Conservation (phyloP, 1,140 invertebrate species). For the Meloidogyne floridensis region DNA sequence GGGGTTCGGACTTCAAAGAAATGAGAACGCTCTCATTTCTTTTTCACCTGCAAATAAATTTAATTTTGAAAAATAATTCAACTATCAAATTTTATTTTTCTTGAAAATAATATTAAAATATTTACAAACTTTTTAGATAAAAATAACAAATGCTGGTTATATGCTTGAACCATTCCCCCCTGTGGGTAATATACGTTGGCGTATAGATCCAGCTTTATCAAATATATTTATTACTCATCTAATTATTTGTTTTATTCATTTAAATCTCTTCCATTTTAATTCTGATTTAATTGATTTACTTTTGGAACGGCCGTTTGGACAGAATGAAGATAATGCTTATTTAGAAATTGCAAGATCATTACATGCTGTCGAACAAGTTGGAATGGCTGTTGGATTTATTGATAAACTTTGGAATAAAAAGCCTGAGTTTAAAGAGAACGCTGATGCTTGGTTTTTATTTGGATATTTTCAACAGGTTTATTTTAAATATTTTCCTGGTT, state of each 20-base stretch:
- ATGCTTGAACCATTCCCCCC: constrained; percentile 51
- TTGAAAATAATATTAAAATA: not conserved
- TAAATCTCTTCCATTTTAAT: constrained; percentile 36
- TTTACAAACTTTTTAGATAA: constrained; percentile 38
- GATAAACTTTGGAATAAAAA: constrained; percentile 25
- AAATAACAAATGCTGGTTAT: constrained; percentile 43
- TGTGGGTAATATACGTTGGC: constrained; percentile 21
- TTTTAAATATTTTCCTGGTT: too few relatives aligned
- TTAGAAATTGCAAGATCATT: constrained; percentile 49
- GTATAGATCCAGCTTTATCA: constrained; percentile 30
- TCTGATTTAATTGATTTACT: constrained; percentile 43
- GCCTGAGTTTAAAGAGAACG: constrained; percentile 29
- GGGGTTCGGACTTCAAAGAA: too few relatives aligned
- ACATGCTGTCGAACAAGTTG: constrained; percentile 28
- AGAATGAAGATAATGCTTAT: constrained; percentile 46
- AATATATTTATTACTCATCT: constrained; percentile 50
- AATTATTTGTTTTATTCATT: constrained; percentile 43
- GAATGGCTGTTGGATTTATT: constrained; percentile 33
- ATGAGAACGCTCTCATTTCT: too few relatives aligned
- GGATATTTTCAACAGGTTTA: constrained; percentile 49
- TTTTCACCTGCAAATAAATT: too few relatives aligned
- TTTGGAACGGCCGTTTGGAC: constrained; percentile 36
- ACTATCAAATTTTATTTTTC: not conserved
- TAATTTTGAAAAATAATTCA: too few relatives aligned
- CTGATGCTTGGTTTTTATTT: constrained; percentile 47